These are phyloP conservation scores for Amphiduros pacificus DNA, from an alignment of 2,888 invertebrate species.

Conservation along the genomic window DNA sequence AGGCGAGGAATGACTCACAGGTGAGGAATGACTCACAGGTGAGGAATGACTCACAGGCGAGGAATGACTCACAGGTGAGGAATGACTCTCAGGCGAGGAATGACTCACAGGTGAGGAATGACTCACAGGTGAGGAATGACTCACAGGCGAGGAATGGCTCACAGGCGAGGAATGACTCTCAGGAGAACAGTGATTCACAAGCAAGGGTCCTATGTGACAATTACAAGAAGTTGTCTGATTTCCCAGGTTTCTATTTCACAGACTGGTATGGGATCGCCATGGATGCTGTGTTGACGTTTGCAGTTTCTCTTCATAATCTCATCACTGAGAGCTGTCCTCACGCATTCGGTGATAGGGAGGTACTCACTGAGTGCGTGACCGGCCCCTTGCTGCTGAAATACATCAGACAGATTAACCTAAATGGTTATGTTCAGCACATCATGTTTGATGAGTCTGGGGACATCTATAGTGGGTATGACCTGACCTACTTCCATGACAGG, in stretches of 20 bases:
- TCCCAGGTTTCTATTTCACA: not conserved
- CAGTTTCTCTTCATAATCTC: not conserved
- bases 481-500: no score
- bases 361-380: constrained; percentile 30
- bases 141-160: no score
- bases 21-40: no score
- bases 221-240: not conserved
- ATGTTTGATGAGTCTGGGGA: constrained; percentile 1
- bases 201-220: not conserved
- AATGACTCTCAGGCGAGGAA: no score
- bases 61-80: no score
- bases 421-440: constrained; percentile 23
- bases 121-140: no score
- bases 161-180: no score
- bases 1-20: no score
- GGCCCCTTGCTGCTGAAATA: constrained; percentile 33
- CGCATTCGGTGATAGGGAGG: not conserved
- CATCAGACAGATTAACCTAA: constrained; percentile 34
- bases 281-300: not conserved
- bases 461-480: not conserved
- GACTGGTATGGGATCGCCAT: not conserved
- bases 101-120: no score
- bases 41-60: no score
- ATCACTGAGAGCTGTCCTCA: constrained; percentile 1
- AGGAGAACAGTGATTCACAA: constrained; percentile 3